Conservation (phyloP, 2,888 invertebrate species). For the Apodemia duryi region DNA sequence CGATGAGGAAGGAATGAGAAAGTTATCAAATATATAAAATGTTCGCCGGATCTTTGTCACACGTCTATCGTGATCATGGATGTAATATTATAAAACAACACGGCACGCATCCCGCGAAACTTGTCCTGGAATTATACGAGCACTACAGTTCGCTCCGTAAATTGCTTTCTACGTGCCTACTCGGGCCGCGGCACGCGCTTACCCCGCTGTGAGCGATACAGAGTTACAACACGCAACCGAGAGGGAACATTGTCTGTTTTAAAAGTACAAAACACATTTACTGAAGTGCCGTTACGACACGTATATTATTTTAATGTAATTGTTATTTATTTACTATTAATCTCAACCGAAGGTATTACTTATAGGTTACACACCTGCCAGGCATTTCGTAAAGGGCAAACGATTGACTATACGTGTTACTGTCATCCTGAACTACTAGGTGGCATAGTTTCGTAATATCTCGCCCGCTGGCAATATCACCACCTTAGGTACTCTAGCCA, state of each 20-base stretch:
- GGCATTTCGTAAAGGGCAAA: no score
- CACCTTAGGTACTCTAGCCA: no score
- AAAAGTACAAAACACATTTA: not conserved
- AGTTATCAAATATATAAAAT: not conserved
- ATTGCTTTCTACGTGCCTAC: not conserved
- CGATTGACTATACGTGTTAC: no score
- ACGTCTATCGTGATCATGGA: not conserved
- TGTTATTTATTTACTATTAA: no score
- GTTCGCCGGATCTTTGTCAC: not conserved
- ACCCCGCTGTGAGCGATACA: not conserved
- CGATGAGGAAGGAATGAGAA: no score
- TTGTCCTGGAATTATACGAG: not conserved
- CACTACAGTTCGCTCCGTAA: conserved; percentile 6
- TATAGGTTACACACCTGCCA: no score
- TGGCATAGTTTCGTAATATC: no score
- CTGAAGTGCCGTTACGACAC: not conserved
- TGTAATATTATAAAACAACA: not conserved
- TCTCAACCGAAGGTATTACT: no score
- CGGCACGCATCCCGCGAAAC: conserved; percentile 5
- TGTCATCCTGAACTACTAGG: no score
- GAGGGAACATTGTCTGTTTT: not conserved
- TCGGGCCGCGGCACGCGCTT: not conserved
- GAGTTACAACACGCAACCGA: not conserved
- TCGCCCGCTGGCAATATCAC: no score
- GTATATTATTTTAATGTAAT: no score